Evolutionary conservation across 2,888 invertebrate species (phyloP).

Genomic region (Lapara coniferarum): DNA sequence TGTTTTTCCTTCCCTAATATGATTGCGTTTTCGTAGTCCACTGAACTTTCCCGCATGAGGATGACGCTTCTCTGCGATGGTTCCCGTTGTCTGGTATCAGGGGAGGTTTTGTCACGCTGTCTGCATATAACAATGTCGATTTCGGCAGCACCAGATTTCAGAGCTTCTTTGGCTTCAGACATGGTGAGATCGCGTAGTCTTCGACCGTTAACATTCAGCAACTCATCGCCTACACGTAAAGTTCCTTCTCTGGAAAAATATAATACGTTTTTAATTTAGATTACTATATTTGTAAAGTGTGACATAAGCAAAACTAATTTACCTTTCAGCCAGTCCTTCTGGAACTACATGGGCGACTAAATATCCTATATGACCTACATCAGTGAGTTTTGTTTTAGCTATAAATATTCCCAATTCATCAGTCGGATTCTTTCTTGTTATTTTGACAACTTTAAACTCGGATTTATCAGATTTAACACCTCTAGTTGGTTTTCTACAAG

Average conservation of each 20-base stretch:
- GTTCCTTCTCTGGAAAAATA: constrained; percentile 84
- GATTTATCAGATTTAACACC: constrained; percentile 63
- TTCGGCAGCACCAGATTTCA: constrained; percentile 84
- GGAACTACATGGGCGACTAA: constrained; percentile 88
- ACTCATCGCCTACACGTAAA: constrained; percentile 87
- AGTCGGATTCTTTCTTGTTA: constrained; percentile 80
- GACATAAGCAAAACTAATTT: constrained; percentile 47
- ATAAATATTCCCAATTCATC: constrained; percentile 89
- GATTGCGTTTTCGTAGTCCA: constrained; percentile 87
- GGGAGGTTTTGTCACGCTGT: constrained; percentile 61
- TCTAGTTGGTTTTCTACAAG: constrained; percentile 67
- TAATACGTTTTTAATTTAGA: background rate
- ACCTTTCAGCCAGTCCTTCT: constrained; percentile 88
- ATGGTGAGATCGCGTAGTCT: constrained; percentile 86
- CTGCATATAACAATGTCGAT: constrained; percentile 87
- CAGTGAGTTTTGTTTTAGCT: constrained; percentile 85
- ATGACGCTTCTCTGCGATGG: constrained; percentile 52
- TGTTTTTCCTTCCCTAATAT: constrained; percentile 81
- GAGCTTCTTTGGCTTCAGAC: constrained; percentile 86
- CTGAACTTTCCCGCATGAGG: constrained; percentile 86
- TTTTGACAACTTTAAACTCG: constrained; percentile 81
- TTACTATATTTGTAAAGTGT: background rate
- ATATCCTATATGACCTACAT: constrained; percentile 85
- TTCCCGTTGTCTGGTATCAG: constrained; percentile 55
- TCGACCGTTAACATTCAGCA: constrained; percentile 88